Evolutionary conservation across 1,140 invertebrate genomes (phyloP).

Genomic region (Coenobita brevimanus): DNA sequence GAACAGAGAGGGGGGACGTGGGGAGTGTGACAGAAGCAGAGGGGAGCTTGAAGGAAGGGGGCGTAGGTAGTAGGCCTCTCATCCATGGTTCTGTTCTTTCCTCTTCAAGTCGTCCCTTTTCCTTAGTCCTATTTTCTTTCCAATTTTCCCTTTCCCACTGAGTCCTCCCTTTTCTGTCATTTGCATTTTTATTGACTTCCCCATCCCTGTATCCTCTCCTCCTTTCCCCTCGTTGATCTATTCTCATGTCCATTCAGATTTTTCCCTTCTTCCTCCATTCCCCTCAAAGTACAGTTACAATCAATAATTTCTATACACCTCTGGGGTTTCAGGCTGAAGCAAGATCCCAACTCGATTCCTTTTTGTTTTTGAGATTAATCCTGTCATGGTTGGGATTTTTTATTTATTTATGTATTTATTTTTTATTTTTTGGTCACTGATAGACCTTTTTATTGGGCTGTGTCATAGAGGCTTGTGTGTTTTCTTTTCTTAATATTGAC

Average conservation of each 20-base stretch:
- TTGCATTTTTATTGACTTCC: neutral
- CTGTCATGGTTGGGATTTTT: too few relatives aligned
- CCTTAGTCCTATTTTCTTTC: neutral
- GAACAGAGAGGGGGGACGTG: neutral
- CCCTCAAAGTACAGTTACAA: too few relatives aligned
- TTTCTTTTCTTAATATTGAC: too few relatives aligned
- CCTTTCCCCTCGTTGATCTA: neutral
- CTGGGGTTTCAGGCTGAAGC: too few relatives aligned
- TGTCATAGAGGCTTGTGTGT: too few relatives aligned
- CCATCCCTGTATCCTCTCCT: too few relatives aligned
- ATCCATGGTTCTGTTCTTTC: neutral
- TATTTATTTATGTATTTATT: too few relatives aligned
- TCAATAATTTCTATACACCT: too few relatives aligned
- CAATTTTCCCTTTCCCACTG: neutral
- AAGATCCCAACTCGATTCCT: too few relatives aligned
- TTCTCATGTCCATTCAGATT: neutral
- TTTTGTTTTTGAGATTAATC: too few relatives aligned
- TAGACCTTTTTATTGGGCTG: too few relatives aligned
- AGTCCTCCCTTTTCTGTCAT: neutral
- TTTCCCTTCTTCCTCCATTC: neutral
- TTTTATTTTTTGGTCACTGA: too few relatives aligned
- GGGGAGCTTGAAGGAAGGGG: neutral
- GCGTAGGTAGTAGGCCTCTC: neutral
- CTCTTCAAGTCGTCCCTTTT: neutral
- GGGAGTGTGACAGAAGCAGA: neutral